Evolutionary conservation across 2,797 vertebrate species (phyloP), one percentile per base, ranked within the genome.

Genomic region (Mus minutoides): DNA sequence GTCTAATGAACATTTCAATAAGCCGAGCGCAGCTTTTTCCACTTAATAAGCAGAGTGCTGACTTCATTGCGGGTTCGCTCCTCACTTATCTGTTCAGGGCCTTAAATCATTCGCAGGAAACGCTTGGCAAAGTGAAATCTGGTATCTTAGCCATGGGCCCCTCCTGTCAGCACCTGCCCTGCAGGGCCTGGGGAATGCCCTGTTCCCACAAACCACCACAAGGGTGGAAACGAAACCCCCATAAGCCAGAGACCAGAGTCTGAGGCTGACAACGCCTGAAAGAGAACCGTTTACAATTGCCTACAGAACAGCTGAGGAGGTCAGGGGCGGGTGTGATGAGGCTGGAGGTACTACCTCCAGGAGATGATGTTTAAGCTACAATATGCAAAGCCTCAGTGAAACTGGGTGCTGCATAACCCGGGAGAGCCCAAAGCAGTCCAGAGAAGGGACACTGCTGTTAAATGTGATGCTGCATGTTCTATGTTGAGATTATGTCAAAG

Each of bases 21-120:
- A 98, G 98, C 98, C 98, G 92, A 98, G 98, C 97, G 97, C 97
- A 98, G 98, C 98, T 98, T 98, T 98, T 98, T 98, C 98, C 98
- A 98, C 98, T 98, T 98, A 98, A 98, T 99, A 98, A 98, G 98
- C 98, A 98, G 98, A 98, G 98, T 98, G 98, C 98, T 98, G 98
- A 98, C 98, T 99, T 98, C 98, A 99, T 98, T 98, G 98, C 98
- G 97, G 97, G 96, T 97, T 97, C 69, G 97, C 96, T 98, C 97
- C 97, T 98, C 86, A 92, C 97, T 98, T 98, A 98, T 98, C 98
- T 98, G 97, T 97, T 98, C 97, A 54, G 94, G 34, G 97, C 97
- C 97, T 98, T 99, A 99, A 99, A 99, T 99, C 98, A 98, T 97
- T 96, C 95, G 96, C 82, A 97, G 97, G 98, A 98, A 99, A 98